These are phyloP conservation scores for Podilymbus podiceps DNA, from an alignment of 2,113 vertebrate species.

Conservation along the genomic window DNA sequence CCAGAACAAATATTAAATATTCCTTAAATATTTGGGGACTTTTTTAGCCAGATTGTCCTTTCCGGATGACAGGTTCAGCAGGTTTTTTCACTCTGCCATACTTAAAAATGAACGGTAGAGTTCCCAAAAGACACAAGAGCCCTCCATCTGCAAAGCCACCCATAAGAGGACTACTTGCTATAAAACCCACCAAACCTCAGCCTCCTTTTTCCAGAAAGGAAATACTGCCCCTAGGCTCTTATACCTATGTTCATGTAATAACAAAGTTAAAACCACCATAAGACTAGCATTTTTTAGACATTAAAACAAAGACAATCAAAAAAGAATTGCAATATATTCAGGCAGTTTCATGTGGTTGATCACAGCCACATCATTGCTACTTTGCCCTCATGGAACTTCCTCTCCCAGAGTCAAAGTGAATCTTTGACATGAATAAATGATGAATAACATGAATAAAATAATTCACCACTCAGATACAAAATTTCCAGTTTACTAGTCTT, in stretches of 20 bases:
- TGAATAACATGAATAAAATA: not conserved
- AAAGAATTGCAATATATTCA: not conserved
- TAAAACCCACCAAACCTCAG: not conserved
- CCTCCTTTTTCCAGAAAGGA: not conserved
- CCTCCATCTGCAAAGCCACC: fast-evolving
- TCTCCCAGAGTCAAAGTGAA: not conserved
- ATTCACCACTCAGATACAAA: not conserved
- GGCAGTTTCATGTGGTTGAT: not conserved
- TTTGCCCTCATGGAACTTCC: not conserved
- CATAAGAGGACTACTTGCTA: not conserved
- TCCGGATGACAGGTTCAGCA: not conserved
- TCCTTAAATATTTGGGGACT: not conserved
- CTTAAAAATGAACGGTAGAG: not conserved
- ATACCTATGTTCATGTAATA: not conserved
- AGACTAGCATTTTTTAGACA: not conserved
- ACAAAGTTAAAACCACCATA: not conserved
- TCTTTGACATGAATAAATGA: no score
- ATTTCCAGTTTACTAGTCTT: not conserved
- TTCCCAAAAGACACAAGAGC: not conserved
- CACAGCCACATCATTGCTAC: not conserved
- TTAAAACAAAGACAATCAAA: not conserved
- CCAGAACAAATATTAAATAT: not conserved
- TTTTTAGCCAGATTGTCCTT: not conserved
- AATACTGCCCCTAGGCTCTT: not conserved
- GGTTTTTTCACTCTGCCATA: not conserved